Base-by-base conservation (phyloP, 2,888 invertebrate genomes). In the Campaea margaritaria region DNA sequence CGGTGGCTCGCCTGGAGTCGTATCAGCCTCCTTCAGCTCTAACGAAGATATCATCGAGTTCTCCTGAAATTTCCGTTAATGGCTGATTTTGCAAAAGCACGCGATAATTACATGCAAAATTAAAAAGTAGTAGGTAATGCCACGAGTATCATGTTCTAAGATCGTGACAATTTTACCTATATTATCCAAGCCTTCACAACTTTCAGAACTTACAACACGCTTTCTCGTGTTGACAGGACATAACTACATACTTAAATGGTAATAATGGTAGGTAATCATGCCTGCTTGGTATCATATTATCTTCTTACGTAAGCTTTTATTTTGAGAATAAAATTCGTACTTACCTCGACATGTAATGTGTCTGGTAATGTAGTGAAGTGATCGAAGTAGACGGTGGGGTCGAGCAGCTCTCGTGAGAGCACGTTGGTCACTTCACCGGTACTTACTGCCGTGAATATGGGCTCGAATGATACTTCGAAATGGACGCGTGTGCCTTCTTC, bases 401-500 rank as follows among this genome's bases (percentile, higher is more conserved):
- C 68, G 8, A 65, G 64, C 27, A 97, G 93, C 75, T 97, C 96
- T 12, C 95, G 93, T 12, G 93, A 85, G 50, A 97, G 87, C 15
- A 96, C 94, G 0, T 94, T 93, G 53, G 94, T 85, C 13, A 97
- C 93, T 69, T 96, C 96, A 0, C 93, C 86, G 0, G 95, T 94
- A 60, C 93, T 93, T 27, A 96, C 95, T 0, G 94, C 90, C 12
- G 94, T 95, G 69, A 94, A 93, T 63, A 95, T 94, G 0, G 97
- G 96, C 87, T 97, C 96, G 75, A 98, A 96, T 54, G 96, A 95
- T 53, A 97, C 93, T 79, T 97, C 97, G 81, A 98, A 97, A 79
- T 97, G 97, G 0, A 98, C 96, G 47, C 96, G 94, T 52, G 97
- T 92, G 63, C 96, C 96, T 58, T 72, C 58, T 15, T 58, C 62